These are phyloP conservation scores for Copidosoma floridanum DNA, from an alignment of 1,140 invertebrate species.

Conservation along the genomic window DNA sequence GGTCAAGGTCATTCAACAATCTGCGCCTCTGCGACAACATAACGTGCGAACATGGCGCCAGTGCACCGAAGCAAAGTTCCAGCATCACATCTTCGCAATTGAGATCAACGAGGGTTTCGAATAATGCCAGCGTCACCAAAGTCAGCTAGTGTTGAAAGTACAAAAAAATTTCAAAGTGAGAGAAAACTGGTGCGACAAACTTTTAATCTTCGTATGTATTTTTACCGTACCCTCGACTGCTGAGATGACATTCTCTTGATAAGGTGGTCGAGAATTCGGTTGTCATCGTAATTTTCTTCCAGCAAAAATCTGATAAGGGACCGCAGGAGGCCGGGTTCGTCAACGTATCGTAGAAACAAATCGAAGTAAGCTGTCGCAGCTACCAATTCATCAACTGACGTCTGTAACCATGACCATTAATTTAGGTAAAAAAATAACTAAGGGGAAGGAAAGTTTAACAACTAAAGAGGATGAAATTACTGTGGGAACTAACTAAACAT, in stretches of 20 bases:
- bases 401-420: constrained; percentile 54
- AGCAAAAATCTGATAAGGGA: constrained; percentile 85
- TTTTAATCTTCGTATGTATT: too few relatives aligned
- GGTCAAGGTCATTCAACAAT: constrained; percentile 75
- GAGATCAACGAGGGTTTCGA: constrained; percentile 86
- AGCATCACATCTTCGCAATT: constrained; percentile 98
- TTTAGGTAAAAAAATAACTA: neutral
- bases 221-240: constrained; percentile 68
- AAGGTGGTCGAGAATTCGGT: constrained; percentile 74
- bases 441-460: too few relatives aligned
- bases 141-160: constrained; percentile 82
- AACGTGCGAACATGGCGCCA: constrained; percentile 86
- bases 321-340: constrained; percentile 78
- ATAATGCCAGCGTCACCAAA: constrained; percentile 84
- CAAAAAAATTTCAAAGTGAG: too few relatives aligned
- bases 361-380: constrained; percentile 91
- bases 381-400: constrained; percentile 80
- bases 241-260: constrained; percentile 70
- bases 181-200: neutral
- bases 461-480: too few relatives aligned
- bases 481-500: too few relatives aligned
- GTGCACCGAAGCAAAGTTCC: constrained; percentile 83
- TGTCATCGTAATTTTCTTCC: constrained; percentile 79
- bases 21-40: constrained; percentile 79
- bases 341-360: constrained; percentile 81